Evolutionary conservation across 2,113 vertebrate genomes (phyloP).

Genomic region (Erinaceus europaeus): DNA sequence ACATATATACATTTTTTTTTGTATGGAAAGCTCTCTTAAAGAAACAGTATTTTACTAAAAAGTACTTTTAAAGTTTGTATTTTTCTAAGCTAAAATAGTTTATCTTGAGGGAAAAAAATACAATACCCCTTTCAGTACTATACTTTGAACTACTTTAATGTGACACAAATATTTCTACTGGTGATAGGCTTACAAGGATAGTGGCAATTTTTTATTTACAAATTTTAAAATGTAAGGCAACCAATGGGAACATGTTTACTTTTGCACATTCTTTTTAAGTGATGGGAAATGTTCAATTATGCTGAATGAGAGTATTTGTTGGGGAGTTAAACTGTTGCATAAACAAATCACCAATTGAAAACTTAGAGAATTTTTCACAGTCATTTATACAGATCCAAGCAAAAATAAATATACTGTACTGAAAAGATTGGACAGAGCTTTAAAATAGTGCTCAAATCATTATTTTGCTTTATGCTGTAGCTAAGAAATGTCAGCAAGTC

Average conservation of each 20-base stretch:
- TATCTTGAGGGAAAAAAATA: not conserved
- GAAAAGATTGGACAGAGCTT: constrained; percentile 38
- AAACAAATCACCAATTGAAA: constrained; percentile 48
- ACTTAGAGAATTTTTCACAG: too few species aligned
- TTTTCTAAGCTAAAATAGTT: constrained; percentile 36
- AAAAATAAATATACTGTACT: constrained; percentile 22
- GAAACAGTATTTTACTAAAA: constrained; percentile 37
- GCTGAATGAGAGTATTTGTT: constrained; percentile 19
- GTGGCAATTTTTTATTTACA: too few species aligned
- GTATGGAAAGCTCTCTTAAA: constrained; percentile 37
- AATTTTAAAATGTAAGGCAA: constrained; percentile 43
- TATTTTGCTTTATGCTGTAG: constrained; percentile 7
- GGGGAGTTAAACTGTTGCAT: constrained; percentile 23
- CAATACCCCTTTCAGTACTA: not conserved
- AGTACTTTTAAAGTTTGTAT: constrained; percentile 24
- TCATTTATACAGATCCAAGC: constrained; percentile 13
- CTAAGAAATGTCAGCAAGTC: constrained; percentile 14
- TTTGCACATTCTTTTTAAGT: constrained; percentile 35
- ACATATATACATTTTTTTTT: not conserved
- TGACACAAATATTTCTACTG: constrained; percentile 6
- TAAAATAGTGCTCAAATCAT: constrained; percentile 36
- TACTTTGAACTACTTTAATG: constrained; percentile 24
- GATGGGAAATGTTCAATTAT: constrained; percentile 42
- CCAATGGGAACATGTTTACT: not conserved
- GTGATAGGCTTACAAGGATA: constrained; percentile 3